phyloP scores from a whole-genome alignment of 2,888 invertebrate genomes.

The Lordiphosa andalusiaca region DNA sequence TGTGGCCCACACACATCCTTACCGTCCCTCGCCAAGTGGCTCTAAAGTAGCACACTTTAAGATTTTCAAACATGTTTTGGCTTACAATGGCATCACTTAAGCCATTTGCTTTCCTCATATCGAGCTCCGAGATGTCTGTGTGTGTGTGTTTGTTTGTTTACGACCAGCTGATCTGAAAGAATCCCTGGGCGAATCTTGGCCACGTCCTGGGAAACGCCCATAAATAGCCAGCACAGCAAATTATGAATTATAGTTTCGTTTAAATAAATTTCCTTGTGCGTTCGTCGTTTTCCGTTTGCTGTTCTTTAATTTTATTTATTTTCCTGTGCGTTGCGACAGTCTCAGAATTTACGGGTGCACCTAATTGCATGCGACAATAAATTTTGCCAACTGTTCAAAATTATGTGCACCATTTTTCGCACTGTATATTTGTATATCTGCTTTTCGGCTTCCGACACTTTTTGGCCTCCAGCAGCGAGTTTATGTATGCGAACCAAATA shows the following conservation, averaged over 20 bases:
- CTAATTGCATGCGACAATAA: conserved; percentile 70
- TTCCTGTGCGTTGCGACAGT: conserved; percentile 38
- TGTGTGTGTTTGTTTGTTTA: conserved; percentile 38
- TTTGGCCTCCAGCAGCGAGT: conserved; percentile 41
- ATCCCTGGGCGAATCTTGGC: conserved; percentile 55
- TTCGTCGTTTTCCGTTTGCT: conserved; percentile 33
- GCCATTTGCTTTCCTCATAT: conserved; percentile 27
- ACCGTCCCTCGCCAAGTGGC: conserved; percentile 14
- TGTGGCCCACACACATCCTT: conserved; percentile 34
- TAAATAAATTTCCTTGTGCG: conserved; percentile 31
- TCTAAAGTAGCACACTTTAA: conserved; percentile 62
- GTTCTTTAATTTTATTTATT: conserved; percentile 65
- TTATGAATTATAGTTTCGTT: conserved; percentile 72
- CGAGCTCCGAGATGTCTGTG: conserved; percentile 15
- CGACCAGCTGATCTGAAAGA: conserved; percentile 50
- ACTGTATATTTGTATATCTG: conserved; percentile 23
- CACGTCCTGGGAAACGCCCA: conserved; percentile 45
- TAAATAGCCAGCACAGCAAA: conserved; percentile 33
- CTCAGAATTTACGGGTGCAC: conserved; percentile 59
- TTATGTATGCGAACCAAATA: conserved; percentile 57
- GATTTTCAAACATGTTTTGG: conserved; percentile 67
- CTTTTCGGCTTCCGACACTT: conserved; percentile 27
- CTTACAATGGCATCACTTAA: conserved; percentile 49
- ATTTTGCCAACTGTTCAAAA: conserved; percentile 60
- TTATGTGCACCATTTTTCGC: conserved; percentile 59